phyloP scores from a whole-genome alignment of 1,140 invertebrate genomes.

The Plectrocnemia conspersa region DNA sequence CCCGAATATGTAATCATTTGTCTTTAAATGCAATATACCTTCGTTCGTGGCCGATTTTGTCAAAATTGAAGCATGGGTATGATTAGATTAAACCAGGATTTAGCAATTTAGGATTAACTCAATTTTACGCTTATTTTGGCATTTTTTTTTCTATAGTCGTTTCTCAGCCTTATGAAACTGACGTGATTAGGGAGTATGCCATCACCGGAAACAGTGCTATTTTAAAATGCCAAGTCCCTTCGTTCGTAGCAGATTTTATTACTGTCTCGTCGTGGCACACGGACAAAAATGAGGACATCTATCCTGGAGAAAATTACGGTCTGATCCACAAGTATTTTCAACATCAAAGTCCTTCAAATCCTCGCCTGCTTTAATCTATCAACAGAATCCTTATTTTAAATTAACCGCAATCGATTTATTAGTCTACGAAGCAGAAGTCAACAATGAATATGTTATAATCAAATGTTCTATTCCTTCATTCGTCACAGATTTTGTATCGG shows the following conservation, averaged over 20 bases:
- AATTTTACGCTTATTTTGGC: no score
- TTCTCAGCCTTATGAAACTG: constrained; percentile 81
- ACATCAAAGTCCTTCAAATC: neutral
- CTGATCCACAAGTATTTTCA: constrained; percentile 38
- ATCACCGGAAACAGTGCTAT: constrained; percentile 91
- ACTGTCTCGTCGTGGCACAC: constrained; percentile 83
- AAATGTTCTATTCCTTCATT: constrained; percentile 90
- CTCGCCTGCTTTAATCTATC: neutral
- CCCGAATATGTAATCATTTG: constrained; percentile 54
- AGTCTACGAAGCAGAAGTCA: constrained; percentile 86
- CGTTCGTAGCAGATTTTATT: constrained; percentile 88
- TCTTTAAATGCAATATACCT: constrained; percentile 1
- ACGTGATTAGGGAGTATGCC: constrained; percentile 90
- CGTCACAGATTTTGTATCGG: constrained; percentile 85
- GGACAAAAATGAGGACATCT: constrained; percentile 65
- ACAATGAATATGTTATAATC: constrained; percentile 88
- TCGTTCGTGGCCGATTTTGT: constrained; percentile 85
- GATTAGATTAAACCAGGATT: constrained; percentile 63
- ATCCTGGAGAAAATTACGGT: constrained; percentile 60
- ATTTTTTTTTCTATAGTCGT: constrained; percentile 78
- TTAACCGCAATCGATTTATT: constrained; percentile 27
- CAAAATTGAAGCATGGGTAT: constrained; percentile 82
- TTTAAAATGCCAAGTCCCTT: constrained; percentile 87
- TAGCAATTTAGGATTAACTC: no score
- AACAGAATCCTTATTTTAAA: constrained; percentile 2